These are phyloP conservation scores for Stomatorhinus walkeri DNA, from an alignment of 2,797 vertebrate species.

Conservation along the genomic window DNA sequence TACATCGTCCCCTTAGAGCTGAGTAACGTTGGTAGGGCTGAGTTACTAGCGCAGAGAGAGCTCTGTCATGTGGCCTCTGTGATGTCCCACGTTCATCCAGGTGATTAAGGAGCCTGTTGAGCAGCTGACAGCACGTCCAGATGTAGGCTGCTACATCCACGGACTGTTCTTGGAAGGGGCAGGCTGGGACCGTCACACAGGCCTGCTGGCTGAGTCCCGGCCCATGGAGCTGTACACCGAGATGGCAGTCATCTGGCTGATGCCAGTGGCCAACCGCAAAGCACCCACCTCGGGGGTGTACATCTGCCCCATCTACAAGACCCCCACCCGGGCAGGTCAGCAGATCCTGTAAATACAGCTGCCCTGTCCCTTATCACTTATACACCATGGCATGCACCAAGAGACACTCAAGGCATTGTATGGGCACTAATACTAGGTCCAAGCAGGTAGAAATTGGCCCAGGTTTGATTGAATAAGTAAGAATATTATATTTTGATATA, in stretches of 20 bases:
- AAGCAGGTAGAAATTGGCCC: not conserved
- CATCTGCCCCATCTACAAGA: constrained; percentile 85
- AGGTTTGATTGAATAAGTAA: not conserved
- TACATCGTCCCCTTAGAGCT: not conserved
- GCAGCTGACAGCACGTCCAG: constrained; percentile 56
- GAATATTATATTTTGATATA: not conserved
- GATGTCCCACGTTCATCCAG: constrained; percentile 44
- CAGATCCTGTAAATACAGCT: not conserved
- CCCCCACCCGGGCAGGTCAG: constrained; percentile 77
- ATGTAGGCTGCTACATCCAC: constrained; percentile 71
- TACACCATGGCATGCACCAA: not conserved
- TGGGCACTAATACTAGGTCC: not conserved
- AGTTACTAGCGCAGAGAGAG: not conserved
- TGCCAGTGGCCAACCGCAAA: constrained; percentile 64
- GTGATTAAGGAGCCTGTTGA: constrained; percentile 53
- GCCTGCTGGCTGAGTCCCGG: constrained; percentile 61
- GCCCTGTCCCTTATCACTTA: not conserved
- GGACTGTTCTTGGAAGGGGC: constrained; percentile 85
- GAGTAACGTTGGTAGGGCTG: not conserved
- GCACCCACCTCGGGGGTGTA: constrained; percentile 59
- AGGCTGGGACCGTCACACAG: constrained; percentile 60
- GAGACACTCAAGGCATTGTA: not conserved
- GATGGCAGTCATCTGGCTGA: constrained; percentile 77
- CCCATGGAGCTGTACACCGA: constrained; percentile 82
- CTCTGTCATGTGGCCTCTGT: not conserved